Evolutionary conservation across 2,797 vertebrate genomes (phyloP).

Genomic region (Premnoplex brunnescens): DNA sequence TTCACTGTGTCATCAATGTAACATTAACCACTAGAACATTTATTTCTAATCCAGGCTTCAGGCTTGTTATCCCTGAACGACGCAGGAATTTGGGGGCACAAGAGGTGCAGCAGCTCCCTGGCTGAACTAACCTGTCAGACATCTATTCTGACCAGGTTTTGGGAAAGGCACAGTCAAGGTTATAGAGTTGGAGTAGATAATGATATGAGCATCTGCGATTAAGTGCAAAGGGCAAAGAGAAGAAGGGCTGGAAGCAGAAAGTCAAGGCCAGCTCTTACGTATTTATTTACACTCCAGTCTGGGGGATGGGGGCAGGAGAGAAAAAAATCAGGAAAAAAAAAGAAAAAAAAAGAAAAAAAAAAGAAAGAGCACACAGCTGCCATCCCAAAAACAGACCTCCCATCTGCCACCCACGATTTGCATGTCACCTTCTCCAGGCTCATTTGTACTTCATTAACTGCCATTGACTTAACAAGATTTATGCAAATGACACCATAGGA

Average conservation of each 20-base stretch:
- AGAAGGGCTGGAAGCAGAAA: constrained; percentile 20
- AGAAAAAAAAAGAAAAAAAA: neutral
- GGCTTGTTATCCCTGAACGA: neutral
- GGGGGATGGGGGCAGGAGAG: neutral
- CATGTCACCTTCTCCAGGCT: constrained; percentile 86
- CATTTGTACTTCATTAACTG: constrained; percentile 91
- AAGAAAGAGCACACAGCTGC: constrained; percentile 78
- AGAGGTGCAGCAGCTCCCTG: neutral
- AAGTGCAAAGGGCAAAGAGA: neutral
- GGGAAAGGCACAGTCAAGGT: constrained; percentile 27
- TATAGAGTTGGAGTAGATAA: neutral
- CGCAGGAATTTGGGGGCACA: neutral
- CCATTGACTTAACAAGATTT: constrained; percentile 90
- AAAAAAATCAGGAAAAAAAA: neutral
- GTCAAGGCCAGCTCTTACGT: constrained; percentile 29
- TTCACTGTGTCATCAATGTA: neutral
- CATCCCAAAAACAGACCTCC: constrained; percentile 83
- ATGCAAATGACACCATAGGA: constrained; percentile 87
- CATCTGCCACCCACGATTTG: constrained; percentile 88
- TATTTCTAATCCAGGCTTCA: neutral
- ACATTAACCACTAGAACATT: neutral
- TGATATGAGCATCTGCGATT: neutral
- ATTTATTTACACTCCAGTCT: constrained; percentile 52
- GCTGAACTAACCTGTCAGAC: neutral
- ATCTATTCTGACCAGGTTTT: neutral